These are phyloP conservation scores for Neolamprologus fasciatus DNA, from an alignment of 2,113 vertebrate species.

Conservation along the genomic window DNA sequence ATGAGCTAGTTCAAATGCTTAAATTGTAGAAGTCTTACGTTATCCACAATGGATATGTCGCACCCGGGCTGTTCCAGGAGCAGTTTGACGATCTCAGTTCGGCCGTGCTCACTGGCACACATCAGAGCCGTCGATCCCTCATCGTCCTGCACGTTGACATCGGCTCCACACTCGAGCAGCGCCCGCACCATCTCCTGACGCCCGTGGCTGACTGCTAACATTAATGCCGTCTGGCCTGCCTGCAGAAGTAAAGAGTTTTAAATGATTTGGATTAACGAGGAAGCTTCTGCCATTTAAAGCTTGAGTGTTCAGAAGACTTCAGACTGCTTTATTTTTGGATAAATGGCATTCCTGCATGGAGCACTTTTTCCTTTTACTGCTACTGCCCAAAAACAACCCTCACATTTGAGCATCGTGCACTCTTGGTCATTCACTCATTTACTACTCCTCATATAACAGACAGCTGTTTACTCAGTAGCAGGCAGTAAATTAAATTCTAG, in stretches of 20 bases:
- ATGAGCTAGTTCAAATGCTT: background rate
- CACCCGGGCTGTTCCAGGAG: slow-evolving; percentile 84
- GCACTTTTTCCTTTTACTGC: background rate
- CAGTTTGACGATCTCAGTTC: slow-evolving; percentile 79
- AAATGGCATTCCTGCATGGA: background rate
- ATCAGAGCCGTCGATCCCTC: slow-evolving; percentile 94
- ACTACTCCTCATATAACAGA: background rate
- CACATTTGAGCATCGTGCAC: background rate
- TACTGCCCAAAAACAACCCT: background rate
- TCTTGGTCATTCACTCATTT: background rate
- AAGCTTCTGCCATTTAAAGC: background rate
- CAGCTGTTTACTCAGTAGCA: background rate
- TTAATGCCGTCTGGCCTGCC: slow-evolving; percentile 91
- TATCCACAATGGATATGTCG: slow-evolving; percentile 79
- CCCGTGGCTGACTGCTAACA: slow-evolving; percentile 89
- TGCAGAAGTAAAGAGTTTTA: slow-evolving; percentile 24
- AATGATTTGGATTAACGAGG: background rate
- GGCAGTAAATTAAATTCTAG: background rate
- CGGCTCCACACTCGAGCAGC: slow-evolving; percentile 78
- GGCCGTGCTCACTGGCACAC: slow-evolving; percentile 91
- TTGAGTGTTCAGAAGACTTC: background rate
- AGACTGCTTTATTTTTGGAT: background rate
- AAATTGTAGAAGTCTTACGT: slow-evolving; percentile 68
- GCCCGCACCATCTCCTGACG: slow-evolving; percentile 88
- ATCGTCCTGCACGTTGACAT: slow-evolving; percentile 85